phyloP scores from a whole-genome alignment of 2,113 vertebrate species.

The Morone saxatilis region DNA sequence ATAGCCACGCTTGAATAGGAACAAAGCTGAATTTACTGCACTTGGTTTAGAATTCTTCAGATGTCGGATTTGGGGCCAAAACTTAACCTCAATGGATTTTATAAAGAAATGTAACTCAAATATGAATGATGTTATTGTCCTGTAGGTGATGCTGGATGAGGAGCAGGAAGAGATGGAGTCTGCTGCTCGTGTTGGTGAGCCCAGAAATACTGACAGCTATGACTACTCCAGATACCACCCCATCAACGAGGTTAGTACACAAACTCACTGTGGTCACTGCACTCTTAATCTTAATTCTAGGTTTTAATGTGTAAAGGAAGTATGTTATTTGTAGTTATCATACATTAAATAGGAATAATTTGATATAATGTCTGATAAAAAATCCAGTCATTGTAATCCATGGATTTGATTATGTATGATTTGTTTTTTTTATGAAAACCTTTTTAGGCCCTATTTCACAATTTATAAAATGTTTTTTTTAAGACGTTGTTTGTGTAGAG shows the following conservation, averaged over 20 bases:
- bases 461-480: too few species aligned
- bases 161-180: slow-evolving; percentile 86
- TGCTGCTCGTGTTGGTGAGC: slow-evolving; percentile 30
- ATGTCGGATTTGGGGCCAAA: too few species aligned
- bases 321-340: background rate
- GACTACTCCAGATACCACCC: slow-evolving; percentile 90
- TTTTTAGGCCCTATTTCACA: too few species aligned
- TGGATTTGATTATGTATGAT: background rate
- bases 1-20: background rate
- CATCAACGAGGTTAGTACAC: slow-evolving; percentile 83
- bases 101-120: background rate
- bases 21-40: background rate
- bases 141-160: slow-evolving; percentile 86
- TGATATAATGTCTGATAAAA: background rate
- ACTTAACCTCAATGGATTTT: background rate
- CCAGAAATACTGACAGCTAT: slow-evolving; percentile 82
- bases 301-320: too few species aligned
- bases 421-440: too few species aligned
- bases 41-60: background rate
- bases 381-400: background rate
- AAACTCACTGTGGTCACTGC: background rate
- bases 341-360: background rate
- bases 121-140: background rate
- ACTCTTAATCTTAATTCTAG: too few species aligned
- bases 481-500: too few species aligned